These are phyloP conservation scores for Tipula lateralis DNA, from an alignment of 2,888 invertebrate genomes.

Conservation along the genomic window DNA sequence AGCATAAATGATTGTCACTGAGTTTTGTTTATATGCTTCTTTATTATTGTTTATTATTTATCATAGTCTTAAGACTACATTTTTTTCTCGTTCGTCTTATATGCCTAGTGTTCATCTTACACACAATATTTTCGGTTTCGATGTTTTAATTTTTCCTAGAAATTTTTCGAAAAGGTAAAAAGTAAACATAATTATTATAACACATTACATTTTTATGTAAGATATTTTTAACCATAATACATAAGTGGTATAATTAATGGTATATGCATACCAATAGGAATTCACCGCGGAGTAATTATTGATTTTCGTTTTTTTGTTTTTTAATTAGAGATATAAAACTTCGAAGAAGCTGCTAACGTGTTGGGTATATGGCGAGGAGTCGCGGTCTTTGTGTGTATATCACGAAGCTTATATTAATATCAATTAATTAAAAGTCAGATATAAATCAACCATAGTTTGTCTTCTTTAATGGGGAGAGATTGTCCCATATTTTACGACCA, in stretches of 20 bases:
- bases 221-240: neutral
- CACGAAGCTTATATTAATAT: neutral
- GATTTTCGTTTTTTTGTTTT: neutral
- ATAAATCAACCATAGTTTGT: neutral
- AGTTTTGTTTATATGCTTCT: neutral
- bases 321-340: neutral
- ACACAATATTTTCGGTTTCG: neutral
- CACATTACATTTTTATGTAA: neutral
- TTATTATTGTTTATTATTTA: neutral
- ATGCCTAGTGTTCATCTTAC: neutral
- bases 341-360: neutral
- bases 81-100: neutral
- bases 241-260: neutral
- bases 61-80: neutral
- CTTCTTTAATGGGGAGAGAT: neutral
- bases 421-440: neutral
- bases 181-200: neutral
- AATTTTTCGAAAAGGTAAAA: neutral
- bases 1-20: neutral
- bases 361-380: too few species aligned
- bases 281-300: neutral
- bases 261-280: neutral
- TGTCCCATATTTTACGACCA: neutral
- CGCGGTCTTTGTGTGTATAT: neutral
- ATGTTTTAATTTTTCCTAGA: neutral